Evolutionary conservation across 2,797 vertebrate genomes (phyloP).

Genomic region (Geotrypetes seraphini): DNA sequence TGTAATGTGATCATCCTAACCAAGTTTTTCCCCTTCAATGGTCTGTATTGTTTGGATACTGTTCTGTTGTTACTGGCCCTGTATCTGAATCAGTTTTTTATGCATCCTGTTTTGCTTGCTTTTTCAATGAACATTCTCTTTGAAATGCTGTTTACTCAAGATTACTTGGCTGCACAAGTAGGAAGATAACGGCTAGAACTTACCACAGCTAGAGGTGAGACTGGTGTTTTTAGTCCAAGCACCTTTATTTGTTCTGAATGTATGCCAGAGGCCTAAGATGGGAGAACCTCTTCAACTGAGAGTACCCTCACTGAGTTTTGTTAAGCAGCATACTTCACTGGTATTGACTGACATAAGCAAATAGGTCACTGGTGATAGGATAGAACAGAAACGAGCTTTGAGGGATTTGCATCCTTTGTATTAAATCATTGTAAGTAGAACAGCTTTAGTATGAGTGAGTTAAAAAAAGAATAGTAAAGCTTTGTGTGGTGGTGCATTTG

Average conservation of each 20-base stretch:
- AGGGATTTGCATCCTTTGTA: not conserved
- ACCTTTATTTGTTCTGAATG: not conserved
- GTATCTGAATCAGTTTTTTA: slow-evolving; percentile 27
- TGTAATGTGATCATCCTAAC: slow-evolving; percentile 30
- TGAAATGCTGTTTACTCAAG: slow-evolving; percentile 13
- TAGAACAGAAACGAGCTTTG: slow-evolving; percentile 1
- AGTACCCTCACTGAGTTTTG: not conserved
- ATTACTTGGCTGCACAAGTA: not conserved
- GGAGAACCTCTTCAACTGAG: not conserved
- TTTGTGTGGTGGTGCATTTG: not conserved
- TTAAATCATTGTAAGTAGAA: not conserved
- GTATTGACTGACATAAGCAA: not conserved
- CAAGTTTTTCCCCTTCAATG: slow-evolving; percentile 27
- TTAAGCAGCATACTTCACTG: not conserved
- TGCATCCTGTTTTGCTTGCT: slow-evolving; percentile 40
- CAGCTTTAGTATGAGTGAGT: slow-evolving; percentile 5
- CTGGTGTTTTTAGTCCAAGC: not conserved
- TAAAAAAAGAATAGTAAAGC: not conserved
- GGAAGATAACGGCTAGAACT: not conserved
- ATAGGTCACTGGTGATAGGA: not conserved
- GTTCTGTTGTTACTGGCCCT: slow-evolving; percentile 25
- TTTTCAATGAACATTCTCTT: slow-evolving; percentile 26
- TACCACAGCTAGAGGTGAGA: not conserved
- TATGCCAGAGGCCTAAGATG: not conserved
- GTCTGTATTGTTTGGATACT: slow-evolving; percentile 34